phyloP scores from a whole-genome alignment of 2,797 vertebrate genomes.

The Notamacropus eugenii region DNA sequence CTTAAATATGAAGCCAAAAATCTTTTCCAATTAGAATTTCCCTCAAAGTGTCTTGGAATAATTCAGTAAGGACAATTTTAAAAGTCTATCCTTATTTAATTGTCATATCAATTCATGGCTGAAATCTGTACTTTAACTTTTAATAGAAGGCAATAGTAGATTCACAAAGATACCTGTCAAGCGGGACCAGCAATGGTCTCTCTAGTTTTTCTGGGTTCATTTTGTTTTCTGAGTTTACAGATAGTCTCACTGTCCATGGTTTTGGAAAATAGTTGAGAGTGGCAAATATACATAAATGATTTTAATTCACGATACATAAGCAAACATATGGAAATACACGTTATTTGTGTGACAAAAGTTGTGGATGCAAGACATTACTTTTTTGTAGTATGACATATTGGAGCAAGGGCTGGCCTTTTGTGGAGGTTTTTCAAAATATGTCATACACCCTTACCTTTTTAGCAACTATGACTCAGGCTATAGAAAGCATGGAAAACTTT shows the following conservation, averaged over 20 bases:
- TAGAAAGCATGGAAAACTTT: not conserved
- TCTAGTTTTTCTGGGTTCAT: not conserved
- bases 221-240: not conserved
- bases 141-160: conserved; percentile 54
- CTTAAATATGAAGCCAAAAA: conserved; percentile 35
- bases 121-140: conserved; percentile 58
- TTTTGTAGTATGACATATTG: not conserved
- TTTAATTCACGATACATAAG: not conserved
- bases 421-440: not conserved
- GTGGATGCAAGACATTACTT: not conserved
- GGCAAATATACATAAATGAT: conserved; percentile 9
- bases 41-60: conserved; percentile 41
- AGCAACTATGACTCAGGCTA: not conserved
- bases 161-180: conserved; percentile 24
- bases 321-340: not conserved
- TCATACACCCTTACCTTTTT: not conserved
- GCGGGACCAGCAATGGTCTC: conserved; percentile 3
- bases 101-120: conserved; percentile 44
- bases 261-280: conserved; percentile 8
- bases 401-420: no score
- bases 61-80: conserved; percentile 28
- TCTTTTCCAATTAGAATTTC: conserved; percentile 50
- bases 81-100: conserved; percentile 38
- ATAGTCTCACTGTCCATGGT: not conserved
- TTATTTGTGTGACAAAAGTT: not conserved